phyloP scores from a whole-genome alignment of 53 echinoderm and acorn worm genomes.

The Echinarachnius parma region DNA sequence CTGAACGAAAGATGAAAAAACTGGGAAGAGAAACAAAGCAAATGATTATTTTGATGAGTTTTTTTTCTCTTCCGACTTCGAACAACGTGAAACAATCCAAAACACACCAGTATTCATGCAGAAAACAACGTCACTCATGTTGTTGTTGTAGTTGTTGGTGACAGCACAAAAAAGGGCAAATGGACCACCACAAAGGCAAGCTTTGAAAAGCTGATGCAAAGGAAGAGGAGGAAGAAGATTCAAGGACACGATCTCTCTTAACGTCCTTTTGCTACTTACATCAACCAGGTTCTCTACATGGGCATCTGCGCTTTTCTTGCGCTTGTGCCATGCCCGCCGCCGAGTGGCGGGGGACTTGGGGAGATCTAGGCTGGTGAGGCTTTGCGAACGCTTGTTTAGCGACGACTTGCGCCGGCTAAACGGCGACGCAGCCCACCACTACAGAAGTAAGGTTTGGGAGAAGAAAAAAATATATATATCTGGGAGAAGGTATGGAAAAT shows the following conservation, averaged over 20 bases:
- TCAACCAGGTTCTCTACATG: conserved; percentile 14
- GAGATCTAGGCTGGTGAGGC: conserved; percentile 10
- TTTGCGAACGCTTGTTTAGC: conserved; percentile 39
- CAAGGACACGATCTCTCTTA: too few species aligned
- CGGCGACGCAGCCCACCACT: conserved; percentile 42
- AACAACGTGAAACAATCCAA: too few species aligned
- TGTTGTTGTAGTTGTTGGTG: too few species aligned
- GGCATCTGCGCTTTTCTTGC: conserved; percentile 39
- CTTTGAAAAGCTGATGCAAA: conserved; percentile 12
- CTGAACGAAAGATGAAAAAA: background rate
- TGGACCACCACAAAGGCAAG: too few species aligned
- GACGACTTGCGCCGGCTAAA: conserved; percentile 31
- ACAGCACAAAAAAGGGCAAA: too few species aligned
- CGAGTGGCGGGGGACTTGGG: conserved; percentile 31
- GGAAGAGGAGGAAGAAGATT: too few species aligned
- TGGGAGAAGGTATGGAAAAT: background rate
- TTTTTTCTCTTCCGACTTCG: too few species aligned
- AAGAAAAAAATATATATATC: background rate
- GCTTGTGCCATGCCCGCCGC: conserved; percentile 27
- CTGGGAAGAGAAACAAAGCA: too few species aligned
- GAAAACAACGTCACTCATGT: too few species aligned
- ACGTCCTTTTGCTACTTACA: conserved; percentile 32
- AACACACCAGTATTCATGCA: too few species aligned
- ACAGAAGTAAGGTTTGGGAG: background rate
- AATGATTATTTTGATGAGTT: too few species aligned